phyloP scores from a whole-genome alignment of 2,888 invertebrate genomes.

The Congeria kusceri region DNA sequence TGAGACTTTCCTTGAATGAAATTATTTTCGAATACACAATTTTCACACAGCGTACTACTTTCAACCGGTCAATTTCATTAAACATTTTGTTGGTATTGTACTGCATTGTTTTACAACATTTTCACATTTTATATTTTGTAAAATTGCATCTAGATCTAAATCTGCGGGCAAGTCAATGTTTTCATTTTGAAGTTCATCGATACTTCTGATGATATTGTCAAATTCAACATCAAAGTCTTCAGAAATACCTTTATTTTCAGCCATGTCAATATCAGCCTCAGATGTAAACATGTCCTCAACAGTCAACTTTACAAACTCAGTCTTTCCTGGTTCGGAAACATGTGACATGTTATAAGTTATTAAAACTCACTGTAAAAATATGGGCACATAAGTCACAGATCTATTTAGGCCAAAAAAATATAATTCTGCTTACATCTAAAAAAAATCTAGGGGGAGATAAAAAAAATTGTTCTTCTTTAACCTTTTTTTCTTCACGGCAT shows the following conservation, averaged over 20 bases:
- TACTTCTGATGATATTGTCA: conserved; percentile 21
- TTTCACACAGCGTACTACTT: conserved; percentile 20
- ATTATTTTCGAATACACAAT: conserved; percentile 22
- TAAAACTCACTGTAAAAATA: no score
- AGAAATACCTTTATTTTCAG: conserved; percentile 23
- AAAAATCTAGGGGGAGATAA: no score
- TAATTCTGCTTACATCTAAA: no score
- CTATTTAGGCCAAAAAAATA: no score
- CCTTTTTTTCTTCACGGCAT: no score
- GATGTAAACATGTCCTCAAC: not conserved
- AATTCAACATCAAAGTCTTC: no score
- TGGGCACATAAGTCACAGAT: no score
- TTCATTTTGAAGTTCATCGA: conserved; percentile 11
- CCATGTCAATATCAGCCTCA: conserved; percentile 16
- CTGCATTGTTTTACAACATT: conserved; percentile 25
- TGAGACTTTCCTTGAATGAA: conserved; percentile 2
- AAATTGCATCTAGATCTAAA: conserved; percentile 16
- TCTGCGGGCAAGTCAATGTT: conserved; percentile 17
- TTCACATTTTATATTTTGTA: conserved; percentile 19
- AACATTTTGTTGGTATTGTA: conserved; percentile 26
- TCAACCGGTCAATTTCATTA: conserved; percentile 5
- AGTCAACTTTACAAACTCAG: no score
- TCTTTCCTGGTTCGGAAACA: no score
- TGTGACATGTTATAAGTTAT: no score
- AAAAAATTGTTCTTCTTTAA: no score